Conservation (phyloP, 2,113 vertebrate genomes). For the Scalopus aquaticus region DNA sequence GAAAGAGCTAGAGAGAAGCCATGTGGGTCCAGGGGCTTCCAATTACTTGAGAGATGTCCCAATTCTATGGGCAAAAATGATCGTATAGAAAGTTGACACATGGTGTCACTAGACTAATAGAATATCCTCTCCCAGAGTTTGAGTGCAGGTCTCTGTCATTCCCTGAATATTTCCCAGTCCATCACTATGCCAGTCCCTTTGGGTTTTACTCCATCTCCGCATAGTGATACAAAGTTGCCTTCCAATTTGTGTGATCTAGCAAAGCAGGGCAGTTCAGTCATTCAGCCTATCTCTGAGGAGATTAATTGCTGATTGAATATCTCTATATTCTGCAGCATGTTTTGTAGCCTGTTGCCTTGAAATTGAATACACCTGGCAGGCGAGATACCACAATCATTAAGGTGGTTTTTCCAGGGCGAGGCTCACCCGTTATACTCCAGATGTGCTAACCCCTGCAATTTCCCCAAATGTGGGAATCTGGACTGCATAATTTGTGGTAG, state of each 20-base stretch:
- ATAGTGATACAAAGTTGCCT: neutral
- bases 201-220: neutral
- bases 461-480: no score
- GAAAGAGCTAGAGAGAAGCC: neutral
- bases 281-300: neutral
- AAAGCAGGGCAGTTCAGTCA: neutral
- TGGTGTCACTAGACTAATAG: neutral
- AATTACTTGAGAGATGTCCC: neutral
- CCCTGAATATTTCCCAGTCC: neutral
- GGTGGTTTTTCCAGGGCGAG: no score
- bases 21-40: neutral
- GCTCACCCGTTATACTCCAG: no score
- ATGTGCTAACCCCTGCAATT: no score
- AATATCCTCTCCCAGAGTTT: neutral
- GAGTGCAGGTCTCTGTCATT: neutral
- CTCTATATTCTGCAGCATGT: neutral
- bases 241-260: neutral
- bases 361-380: neutral
- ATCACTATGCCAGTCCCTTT: neutral
- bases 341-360: neutral
- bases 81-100: accelerated
- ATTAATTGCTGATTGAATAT: neutral
- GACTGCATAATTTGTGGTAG: no score
- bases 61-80: neutral
- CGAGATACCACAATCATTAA: no score